A percentile compares a stretch with the other conserved stretches of the same genome.
Evolutionary conservation across 2,888 invertebrate genomes (phyloP).

Genomic region (Cordilura impudica): DNA sequence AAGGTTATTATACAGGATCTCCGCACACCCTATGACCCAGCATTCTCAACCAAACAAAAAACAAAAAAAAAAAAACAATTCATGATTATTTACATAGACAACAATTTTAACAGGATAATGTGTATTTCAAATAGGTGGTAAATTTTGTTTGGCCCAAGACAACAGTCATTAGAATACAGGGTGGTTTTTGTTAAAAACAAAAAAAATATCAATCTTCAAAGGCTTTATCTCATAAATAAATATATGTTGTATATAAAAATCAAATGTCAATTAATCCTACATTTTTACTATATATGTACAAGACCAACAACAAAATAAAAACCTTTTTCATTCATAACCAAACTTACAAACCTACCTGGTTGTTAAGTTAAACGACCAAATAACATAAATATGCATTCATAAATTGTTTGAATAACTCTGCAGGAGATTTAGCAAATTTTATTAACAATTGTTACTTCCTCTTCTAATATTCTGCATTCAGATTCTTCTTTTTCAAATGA

Average conservation of each 20-base stretch:
- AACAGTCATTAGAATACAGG: slow-evolving; percentile 24
- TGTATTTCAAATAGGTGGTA: slow-evolving; percentile 50
- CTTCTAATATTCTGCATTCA: slow-evolving; percentile 1
- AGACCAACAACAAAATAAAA: background rate
- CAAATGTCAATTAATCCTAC: slow-evolving; percentile 61
- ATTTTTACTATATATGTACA: slow-evolving; percentile 21
- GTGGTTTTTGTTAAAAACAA: slow-evolving; percentile 45
- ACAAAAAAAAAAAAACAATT: slow-evolving; percentile 35
- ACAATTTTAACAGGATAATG: slow-evolving; percentile 53
- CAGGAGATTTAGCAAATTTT: slow-evolving; percentile 48
- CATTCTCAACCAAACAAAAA: slow-evolving; percentile 23
- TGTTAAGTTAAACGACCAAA: background rate
- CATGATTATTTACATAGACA: slow-evolving; percentile 41
- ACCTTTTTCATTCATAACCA: slow-evolving; percentile 9
- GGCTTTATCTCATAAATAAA: slow-evolving; percentile 40
- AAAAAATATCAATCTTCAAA: slow-evolving; percentile 59
- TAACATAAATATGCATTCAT: slow-evolving; percentile 34
- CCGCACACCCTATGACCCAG: slow-evolving; percentile 62
- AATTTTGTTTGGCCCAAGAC: slow-evolving; percentile 53
- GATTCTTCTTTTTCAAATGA: slow-evolving; percentile 28
- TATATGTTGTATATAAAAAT: slow-evolving; percentile 43
- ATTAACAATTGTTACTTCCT: slow-evolving; percentile 47
- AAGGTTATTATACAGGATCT: slow-evolving; percentile 41
- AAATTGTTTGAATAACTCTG: slow-evolving; percentile 61
- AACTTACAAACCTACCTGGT: slow-evolving; percentile 54